Evolutionary conservation across 1,140 invertebrate genomes (phyloP), one percentile per base, ranked within the genome.

Genomic region (Chlorops oryzae): DNA sequence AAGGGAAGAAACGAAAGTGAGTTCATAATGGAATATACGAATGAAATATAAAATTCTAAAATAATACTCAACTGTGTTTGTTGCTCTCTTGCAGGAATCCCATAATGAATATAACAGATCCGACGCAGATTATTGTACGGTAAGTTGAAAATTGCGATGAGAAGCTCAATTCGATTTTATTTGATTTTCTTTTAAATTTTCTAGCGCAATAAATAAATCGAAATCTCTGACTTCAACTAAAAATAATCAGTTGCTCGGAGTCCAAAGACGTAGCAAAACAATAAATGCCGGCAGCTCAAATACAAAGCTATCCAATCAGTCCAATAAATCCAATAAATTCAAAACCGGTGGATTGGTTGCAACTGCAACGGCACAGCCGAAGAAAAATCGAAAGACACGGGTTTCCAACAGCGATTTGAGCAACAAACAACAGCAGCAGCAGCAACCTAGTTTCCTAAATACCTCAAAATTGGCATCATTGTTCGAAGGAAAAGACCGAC

Each of bases 331-430:
- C 49, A 73, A 64, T 53, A 76, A 75, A 51, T 81, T 82, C 55
- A 76, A 76, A 58, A 81, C 81, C 58, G 70, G 75, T 50, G 78
- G 77, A n/a, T 72, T 78, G 55, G 78, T 81, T 3, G 74, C 78
- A 15, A 80, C 78, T 17, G 78, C 77, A 7, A 51, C 2, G 10
- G n/a, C 3, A 45, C 50, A 13, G 27, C 52, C 32, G 6, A 22
- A 18, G 24, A 41, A 54, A 40, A 49, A 23, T 21, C 37, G 34
- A 39, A 37, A 53, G 27, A 7, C 17, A 7, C 7, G 37, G 7
- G 15, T n/a, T n/a, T n/a, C 15, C 37, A 39, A 32, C 25, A 39
- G 18, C 46, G 35, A 48, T 34, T 41, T 17, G 34, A 17, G 5
- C 34, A 40, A 28, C 24, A 17, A 49, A 45, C 12, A 51, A 56